Conservation (phyloP, 2,113 vertebrate species). For the Otus sunia region DNA sequence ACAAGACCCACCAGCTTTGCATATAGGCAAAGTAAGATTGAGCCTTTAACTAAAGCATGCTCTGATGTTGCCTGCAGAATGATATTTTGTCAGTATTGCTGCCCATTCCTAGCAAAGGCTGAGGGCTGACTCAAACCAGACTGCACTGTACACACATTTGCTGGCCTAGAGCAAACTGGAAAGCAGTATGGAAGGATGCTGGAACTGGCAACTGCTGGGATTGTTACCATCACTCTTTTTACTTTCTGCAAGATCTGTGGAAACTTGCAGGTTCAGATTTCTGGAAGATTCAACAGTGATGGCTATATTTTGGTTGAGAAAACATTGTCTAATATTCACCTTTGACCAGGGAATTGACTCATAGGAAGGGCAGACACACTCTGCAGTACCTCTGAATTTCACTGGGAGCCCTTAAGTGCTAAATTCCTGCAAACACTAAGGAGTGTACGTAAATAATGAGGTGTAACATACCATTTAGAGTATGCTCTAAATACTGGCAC, state of each 20-base stretch:
- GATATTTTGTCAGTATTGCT: not conserved
- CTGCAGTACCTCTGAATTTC: not conserved
- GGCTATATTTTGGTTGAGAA: not conserved
- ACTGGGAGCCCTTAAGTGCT: not conserved
- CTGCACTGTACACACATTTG: rapidly evolving
- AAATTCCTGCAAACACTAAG: not conserved
- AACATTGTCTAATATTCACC: not conserved
- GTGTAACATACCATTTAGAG: not conserved
- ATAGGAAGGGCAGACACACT: not conserved
- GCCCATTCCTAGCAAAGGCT: not conserved
- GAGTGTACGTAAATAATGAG: not conserved
- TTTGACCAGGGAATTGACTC: not conserved
- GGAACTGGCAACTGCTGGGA: not conserved
- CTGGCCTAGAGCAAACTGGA: not conserved
- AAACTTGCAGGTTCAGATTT: not conserved
- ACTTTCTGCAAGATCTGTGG: not conserved
- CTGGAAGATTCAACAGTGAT: not conserved
- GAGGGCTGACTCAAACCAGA: not conserved
- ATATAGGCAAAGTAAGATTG: not conserved
- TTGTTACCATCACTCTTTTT: not conserved
- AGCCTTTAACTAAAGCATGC: not conserved
- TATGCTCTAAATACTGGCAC: not conserved
- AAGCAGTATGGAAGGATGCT: not conserved
- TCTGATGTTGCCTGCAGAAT: not conserved
- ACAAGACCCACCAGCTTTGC: not conserved